Evolutionary conservation across 2,888 invertebrate genomes (phyloP), one percentile per base, ranked within the genome.

Genomic region (Drosophila helvetica): DNA sequence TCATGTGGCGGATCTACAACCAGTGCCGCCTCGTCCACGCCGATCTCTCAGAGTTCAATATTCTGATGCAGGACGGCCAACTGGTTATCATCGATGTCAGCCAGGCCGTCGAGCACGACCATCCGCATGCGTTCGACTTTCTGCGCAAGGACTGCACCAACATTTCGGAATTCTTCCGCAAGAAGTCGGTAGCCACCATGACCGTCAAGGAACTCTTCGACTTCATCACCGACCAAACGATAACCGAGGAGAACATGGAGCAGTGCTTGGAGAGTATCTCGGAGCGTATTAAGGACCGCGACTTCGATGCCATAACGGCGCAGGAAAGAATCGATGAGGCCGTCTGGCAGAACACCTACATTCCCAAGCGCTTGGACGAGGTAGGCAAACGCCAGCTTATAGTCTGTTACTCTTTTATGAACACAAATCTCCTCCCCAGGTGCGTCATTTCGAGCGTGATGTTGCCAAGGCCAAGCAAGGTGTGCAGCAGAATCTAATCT

Each of bases 41-140:
- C 1, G 99, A 99, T 93, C 94, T 99, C 59, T 98, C 98, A 3
- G 99, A 99, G 93, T 99, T 97, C 89, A 99, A 99, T 93, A 94
- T 99, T 73, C 92, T 99, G 77, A 96, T 96, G 88, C 95, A 96
- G 86, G 94, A 97, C 87, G 96, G 96, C 0, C 94, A 96, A 86
- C 92, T 97, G n/a, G 96, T 96, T 68, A 95, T 99, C 19, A 99
- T 99, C 87, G 99, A 99, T 93, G 99, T 99, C 0, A 99, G 99
- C 0, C 99, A 99, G 91, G 96, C 99, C 0, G 99, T 99, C 0
- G 99, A 99, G 92, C 98, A 98, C 91, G 98, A 99, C 91, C 99
- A 99, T 93, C 98, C 98, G 0, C 96, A 97, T 92, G 97, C 99
- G 0, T 94, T 98, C 77, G 97, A 98, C 74, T 99, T 99, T 91